Conservation (phyloP, 1,140 invertebrate genomes). For the Drosophila rufa region DNA sequence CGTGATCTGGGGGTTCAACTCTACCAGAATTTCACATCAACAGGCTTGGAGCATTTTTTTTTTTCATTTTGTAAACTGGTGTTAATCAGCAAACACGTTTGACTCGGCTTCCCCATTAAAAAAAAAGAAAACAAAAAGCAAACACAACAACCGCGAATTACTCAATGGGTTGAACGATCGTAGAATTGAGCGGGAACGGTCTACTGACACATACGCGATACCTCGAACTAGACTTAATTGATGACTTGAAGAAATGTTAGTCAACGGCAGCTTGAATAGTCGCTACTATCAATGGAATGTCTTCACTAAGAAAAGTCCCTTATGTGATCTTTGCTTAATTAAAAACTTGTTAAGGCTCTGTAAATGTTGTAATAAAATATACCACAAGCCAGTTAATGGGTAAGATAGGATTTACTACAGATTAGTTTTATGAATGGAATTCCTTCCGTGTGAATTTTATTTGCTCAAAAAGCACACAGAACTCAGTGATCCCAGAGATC, state of each 20-base stretch:
- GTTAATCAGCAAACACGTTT: conserved; percentile 47
- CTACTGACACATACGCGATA: conserved; percentile 31
- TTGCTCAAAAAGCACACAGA: conserved; percentile 14
- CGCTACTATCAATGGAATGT: background rate
- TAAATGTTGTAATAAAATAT: background rate
- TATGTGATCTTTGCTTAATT: background rate
- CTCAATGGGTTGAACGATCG: conserved; percentile 44
- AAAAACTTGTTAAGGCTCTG: background rate
- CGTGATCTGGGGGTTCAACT: too few species aligned
- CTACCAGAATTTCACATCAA: too few species aligned
- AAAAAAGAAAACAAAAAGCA: background rate
- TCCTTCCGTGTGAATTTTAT: conserved; percentile 7
- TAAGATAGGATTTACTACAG: conserved; percentile 20
- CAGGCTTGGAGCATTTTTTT: too few species aligned
- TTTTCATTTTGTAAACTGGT: too few species aligned
- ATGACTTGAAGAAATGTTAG: conserved; percentile 13
- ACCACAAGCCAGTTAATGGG: background rate
- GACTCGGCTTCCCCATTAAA: conserved; percentile 26
- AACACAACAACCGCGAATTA: conserved; percentile 20
- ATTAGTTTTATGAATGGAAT: conserved; percentile 39
- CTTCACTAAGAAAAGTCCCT: conserved; percentile 1
- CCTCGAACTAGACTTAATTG: conserved; percentile 33
- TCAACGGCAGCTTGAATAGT: conserved; percentile 1
- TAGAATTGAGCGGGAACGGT: conserved; percentile 8
- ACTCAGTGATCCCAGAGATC: background rate